These are phyloP conservation scores for Aptenodytes forsteri DNA, from an alignment of 2,113 vertebrate genomes.

Conservation along the genomic window DNA sequence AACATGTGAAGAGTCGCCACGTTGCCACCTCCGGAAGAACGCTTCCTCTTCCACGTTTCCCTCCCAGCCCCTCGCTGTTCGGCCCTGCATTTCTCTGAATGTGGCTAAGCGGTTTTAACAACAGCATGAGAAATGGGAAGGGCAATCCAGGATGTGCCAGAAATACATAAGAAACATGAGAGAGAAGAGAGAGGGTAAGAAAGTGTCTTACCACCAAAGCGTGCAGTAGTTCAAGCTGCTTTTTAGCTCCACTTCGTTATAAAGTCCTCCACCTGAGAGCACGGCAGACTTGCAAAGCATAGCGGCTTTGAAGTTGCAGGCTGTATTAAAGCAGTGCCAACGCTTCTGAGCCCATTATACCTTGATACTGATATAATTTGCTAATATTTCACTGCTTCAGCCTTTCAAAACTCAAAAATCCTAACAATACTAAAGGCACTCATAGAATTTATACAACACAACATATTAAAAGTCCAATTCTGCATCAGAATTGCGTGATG, in stretches of 20 bases:
- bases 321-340: not conserved
- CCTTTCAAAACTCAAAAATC: not conserved
- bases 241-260: not conserved
- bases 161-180: not conserved
- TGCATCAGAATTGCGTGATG: not conserved
- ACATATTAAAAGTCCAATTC: not conserved
- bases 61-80: rapidly evolving
- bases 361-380: not conserved
- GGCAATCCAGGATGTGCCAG: not conserved
- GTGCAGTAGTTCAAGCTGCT: not conserved
- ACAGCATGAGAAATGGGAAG: not conserved
- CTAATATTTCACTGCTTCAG: not conserved
- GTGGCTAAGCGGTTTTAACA: not conserved
- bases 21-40: rapidly evolving
- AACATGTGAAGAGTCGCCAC: rapidly evolving
- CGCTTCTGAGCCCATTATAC: not conserved
- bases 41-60: not conserved
- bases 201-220: not conserved
- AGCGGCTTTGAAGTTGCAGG: not conserved
- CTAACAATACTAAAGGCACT: not conserved
- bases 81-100: not conserved
- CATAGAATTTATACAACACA: not conserved
- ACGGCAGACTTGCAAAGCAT: rapidly evolving
- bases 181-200: not conserved
- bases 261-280: not conserved